Percentiles rank a stretch among this genome's conserved stretches.
These are phyloP conservation scores for Eudyptes chrysolophus DNA, from an alignment of 2,113 vertebrate genomes.

Conservation along the genomic window DNA sequence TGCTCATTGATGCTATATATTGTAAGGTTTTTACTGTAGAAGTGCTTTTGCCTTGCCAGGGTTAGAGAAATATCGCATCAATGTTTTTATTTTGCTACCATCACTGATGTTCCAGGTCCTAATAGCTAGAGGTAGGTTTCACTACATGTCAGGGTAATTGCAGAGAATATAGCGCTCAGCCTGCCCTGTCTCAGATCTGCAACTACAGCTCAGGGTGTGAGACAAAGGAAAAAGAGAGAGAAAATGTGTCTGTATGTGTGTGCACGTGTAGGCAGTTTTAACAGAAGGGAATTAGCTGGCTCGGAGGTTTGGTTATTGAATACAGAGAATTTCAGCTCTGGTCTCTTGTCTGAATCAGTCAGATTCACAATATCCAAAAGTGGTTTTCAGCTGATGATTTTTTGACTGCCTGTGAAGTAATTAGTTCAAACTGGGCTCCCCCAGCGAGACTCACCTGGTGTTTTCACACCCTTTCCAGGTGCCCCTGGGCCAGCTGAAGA, in stretches of 20 bases:
- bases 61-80: neutral
- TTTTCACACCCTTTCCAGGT: neutral
- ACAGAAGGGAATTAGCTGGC: slow-evolving; percentile 3
- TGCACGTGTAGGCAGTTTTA: neutral
- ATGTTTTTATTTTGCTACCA: neutral
- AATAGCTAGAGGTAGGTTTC: neutral
- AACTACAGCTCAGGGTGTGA: neutral
- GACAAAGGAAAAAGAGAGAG: slow-evolving; percentile 3
- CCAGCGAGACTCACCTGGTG: neutral
- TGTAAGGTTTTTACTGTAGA: neutral
- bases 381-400: neutral
- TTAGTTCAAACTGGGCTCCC: neutral
- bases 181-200: neutral
- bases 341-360: neutral
- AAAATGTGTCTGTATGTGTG: neutral
- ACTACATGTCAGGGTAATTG: neutral
- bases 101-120: neutral
- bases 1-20: neutral
- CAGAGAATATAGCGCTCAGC: neutral
- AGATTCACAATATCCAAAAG: neutral
- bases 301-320: neutral
- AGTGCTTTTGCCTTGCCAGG: neutral
- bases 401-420: neutral
- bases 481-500: neutral
- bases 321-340: neutral